A percentile compares a stretch with the other conserved stretches of the same genome.
Evolutionary conservation across 2,113 vertebrate species (phyloP).

Genomic region (Triplophysa siluroides): DNA sequence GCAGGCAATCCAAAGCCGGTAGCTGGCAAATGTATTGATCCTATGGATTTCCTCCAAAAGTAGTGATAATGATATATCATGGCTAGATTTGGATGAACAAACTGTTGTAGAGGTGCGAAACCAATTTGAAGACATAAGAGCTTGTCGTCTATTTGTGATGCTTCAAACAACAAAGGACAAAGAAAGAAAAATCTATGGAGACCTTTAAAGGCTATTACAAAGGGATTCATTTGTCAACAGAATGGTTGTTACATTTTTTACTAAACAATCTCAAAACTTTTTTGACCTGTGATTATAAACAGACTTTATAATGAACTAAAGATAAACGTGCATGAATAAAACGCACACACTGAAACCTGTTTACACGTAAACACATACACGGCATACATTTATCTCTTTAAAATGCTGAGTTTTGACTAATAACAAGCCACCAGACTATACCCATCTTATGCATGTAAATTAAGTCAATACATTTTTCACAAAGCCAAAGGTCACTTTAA

Average conservation of each 20-base stretch:
- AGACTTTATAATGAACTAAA: background rate
- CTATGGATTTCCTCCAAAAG: slow-evolving; percentile 83
- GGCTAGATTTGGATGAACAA: slow-evolving; percentile 77
- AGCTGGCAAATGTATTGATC: slow-evolving; percentile 83
- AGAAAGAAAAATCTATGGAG: slow-evolving; percentile 43
- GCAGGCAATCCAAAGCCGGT: slow-evolving; percentile 79
- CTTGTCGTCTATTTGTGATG: slow-evolving; percentile 49
- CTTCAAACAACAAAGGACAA: slow-evolving; percentile 46
- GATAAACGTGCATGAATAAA: background rate
- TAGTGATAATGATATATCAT: slow-evolving; percentile 86
- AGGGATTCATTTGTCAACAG: slow-evolving; percentile 21
- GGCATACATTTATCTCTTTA: background rate
- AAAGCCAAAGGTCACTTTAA: slow-evolving; percentile 9
- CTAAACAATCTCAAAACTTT: slow-evolving; percentile 7
- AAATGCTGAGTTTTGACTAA: background rate
- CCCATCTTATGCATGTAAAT: slow-evolving; percentile 3
- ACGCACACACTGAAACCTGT: background rate
- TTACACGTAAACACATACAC: background rate
- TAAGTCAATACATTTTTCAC: background rate
- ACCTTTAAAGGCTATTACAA: slow-evolving; percentile 51
- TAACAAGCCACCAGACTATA: background rate
- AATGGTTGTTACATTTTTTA: slow-evolving; percentile 6
- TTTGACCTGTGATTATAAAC: background rate
- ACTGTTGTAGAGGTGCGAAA: slow-evolving; percentile 75
- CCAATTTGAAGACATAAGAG: slow-evolving; percentile 75